Evolutionary conservation across 2,888 invertebrate species (phyloP), one percentile per base, ranked within the genome.

Genomic region (Coecobrya sp.): DNA sequence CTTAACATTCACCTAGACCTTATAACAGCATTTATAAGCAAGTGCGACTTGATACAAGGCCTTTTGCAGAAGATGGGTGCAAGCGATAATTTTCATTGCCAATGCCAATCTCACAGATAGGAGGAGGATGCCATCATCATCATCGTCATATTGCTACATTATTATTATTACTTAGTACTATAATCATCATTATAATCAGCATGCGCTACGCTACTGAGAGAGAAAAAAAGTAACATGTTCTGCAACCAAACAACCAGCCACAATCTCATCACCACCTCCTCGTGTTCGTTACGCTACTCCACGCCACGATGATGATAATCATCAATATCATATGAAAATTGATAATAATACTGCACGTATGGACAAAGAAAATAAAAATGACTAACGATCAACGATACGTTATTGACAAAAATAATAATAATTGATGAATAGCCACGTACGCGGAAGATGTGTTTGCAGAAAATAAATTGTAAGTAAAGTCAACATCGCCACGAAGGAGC

Each of bases 1-100:
- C 91, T 91, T 91, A 91, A 91, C 91, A 91, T 91, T 91, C 91
- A 91, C 91, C 91, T 91, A 91, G 91, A 91, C 91, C 91, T 91
- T 91, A 91, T 16, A 82, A 84, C 27, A 55, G 89, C 89, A 59
- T 65, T 62, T 88, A 55, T 22, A 91, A 81, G 59, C 65, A 91
- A 82, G 59, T 91, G 73, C 68, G 91, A 91, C 86, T 91, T 87
- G 59, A 59, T 82, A 55, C 86, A 91, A 91, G 91, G 91, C 68
- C 87, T 73, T 82, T 79, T 79, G 22, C 45, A 70, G 62, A 55
- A 62, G 91, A 91, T 91, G 91, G 81, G 86, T 87, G 70, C 55
- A 79, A 82, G 73, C 68, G 91, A 91, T 91, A 91, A 87, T 59
- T 70, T 82, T 87, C 91, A 91, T 86, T 87, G 91, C 52, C 91